phyloP scores from a whole-genome alignment of 2,888 invertebrate species.

The Catocala nupta region DNA sequence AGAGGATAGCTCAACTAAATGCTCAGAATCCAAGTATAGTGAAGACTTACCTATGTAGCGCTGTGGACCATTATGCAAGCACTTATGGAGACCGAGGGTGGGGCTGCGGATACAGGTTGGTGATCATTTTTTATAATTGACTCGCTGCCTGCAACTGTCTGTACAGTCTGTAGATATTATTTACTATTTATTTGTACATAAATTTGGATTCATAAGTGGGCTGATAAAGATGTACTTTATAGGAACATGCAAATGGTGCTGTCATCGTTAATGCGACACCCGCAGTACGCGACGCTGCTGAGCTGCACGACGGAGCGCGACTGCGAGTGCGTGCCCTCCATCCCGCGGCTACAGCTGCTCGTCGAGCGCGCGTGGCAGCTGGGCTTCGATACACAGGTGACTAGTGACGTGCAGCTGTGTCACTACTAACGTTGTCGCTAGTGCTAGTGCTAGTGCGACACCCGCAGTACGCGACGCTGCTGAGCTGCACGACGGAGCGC shows the following conservation, averaged over 20 bases:
- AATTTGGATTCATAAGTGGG: too few relatives aligned
- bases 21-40: conserved; percentile 88
- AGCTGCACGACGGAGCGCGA: conserved; percentile 71
- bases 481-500: conserved; percentile 70
- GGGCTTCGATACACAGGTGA: conserved; percentile 91
- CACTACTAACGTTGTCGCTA: too few relatives aligned
- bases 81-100: conserved; percentile 96
- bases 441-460: too few relatives aligned
- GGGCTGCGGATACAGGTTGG: conserved; percentile 94
- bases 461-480: conserved; percentile 55
- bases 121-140: not conserved
- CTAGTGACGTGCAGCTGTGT: too few relatives aligned
- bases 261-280: conserved; percentile 92
- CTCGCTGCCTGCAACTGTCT: too few relatives aligned
- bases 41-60: conserved; percentile 92
- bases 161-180: too few relatives aligned
- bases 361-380: conserved; percentile 94
- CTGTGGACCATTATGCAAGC: conserved; percentile 95
- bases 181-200: too few relatives aligned
- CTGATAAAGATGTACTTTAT: conserved; percentile 7
- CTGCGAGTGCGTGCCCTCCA: conserved; percentile 92
- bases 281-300: conserved; percentile 87
- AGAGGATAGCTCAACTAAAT: conserved; percentile 80
- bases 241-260: conserved; percentile 96
- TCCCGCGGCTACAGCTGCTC: conserved; percentile 93